These are phyloP conservation scores for Sebastes ruberrimus DNA, from an alignment of 2,797 vertebrate species.

Conservation along the genomic window DNA sequence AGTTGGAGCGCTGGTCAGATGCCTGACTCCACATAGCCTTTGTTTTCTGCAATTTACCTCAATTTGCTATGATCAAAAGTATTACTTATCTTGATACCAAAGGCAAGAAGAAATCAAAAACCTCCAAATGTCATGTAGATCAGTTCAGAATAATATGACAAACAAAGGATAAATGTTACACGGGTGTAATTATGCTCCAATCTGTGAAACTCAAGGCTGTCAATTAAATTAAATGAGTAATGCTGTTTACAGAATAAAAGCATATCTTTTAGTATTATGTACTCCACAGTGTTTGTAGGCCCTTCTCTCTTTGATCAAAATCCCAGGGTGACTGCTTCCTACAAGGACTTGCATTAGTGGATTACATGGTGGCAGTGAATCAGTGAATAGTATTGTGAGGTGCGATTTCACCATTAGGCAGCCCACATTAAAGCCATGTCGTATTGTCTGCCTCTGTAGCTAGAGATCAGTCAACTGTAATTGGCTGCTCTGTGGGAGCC, in stretches of 20 bases:
- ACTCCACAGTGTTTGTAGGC: background rate
- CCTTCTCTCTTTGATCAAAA: background rate
- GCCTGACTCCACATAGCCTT: background rate
- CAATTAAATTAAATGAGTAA: background rate
- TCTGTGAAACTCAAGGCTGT: background rate
- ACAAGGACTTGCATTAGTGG: background rate
- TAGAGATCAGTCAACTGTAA: slow-evolving; percentile 26
- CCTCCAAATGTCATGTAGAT: background rate
- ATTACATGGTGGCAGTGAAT: slow-evolving; percentile 4
- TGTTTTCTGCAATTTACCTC: background rate
- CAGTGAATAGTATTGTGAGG: background rate
- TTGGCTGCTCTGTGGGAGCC: slow-evolving; percentile 33
- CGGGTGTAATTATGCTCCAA: background rate
- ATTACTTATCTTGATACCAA: background rate
- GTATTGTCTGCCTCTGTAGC: slow-evolving; percentile 6
- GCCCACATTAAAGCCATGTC: slow-evolving; percentile 12
- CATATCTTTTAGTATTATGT: background rate
- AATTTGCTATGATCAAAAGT: background rate
- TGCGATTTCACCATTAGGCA: slow-evolving; percentile 20
- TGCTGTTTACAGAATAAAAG: background rate
- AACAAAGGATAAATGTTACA: background rate
- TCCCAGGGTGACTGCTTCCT: background rate
- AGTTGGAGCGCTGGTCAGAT: background rate
- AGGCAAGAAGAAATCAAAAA: background rate
- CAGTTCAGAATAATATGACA: background rate